These are phyloP conservation scores for Calosoma granatense DNA, from an alignment of 1,140 invertebrate species.

Conservation along the genomic window DNA sequence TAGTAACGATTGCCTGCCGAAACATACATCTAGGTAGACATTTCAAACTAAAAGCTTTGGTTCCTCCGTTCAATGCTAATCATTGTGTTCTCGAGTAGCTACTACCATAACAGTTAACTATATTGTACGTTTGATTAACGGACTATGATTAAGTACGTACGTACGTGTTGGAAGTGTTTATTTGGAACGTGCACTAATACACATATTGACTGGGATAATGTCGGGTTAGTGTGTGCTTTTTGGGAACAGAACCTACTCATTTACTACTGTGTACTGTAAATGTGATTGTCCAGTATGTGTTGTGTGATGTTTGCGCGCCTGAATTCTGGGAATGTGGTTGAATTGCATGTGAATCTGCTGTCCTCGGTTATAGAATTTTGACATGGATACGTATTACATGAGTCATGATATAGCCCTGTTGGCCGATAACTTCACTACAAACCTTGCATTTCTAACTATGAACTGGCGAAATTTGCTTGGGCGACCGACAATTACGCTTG, in stretches of 20 bases:
- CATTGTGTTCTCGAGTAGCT: neutral
- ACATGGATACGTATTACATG: slow-evolving; percentile 87
- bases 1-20: slow-evolving; percentile 81
- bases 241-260: neutral
- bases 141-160: too few relatives aligned
- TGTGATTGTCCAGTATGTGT: neutral
- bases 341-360: slow-evolving; percentile 29
- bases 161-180: too few relatives aligned
- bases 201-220: too few relatives aligned
- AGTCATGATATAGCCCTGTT: slow-evolving; percentile 82
- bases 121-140: too few relatives aligned
- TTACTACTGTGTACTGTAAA: neutral
- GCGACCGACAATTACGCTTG: slow-evolving; percentile 75
- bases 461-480: slow-evolving; percentile 88
- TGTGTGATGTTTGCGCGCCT: neutral
- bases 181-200: too few relatives aligned
- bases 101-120: neutral
- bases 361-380: slow-evolving; percentile 64
- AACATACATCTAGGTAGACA: slow-evolving; percentile 83
- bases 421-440: slow-evolving; percentile 76
- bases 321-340: slow-evolving; percentile 16
- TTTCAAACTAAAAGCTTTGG: neutral
- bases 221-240: neutral
- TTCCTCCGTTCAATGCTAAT: too few relatives aligned
- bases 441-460: slow-evolving; percentile 85